Conservation (phyloP, 2,888 invertebrate genomes). For the Fissipunctia ypsillon region DNA sequence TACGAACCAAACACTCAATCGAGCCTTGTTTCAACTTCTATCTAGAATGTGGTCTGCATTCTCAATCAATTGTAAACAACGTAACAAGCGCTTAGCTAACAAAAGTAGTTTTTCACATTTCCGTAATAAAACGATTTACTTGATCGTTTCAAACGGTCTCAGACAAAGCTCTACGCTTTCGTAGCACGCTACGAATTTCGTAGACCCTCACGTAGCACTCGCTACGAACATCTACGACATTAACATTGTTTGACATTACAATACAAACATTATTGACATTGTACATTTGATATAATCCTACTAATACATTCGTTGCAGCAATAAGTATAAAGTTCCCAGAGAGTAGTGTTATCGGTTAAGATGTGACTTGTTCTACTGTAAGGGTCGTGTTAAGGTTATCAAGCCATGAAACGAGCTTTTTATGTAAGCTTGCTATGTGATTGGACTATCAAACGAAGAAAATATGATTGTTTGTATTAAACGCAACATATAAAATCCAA, state of each 20-base stretch:
- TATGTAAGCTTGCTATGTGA: constrained; percentile 59
- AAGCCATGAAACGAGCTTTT: constrained; percentile 58
- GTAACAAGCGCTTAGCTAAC: neutral
- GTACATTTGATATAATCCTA: constrained; percentile 69
- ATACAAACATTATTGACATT: constrained; percentile 44
- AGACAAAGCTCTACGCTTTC: constrained; percentile 9
- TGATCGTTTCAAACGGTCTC: neutral
- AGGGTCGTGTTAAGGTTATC: constrained; percentile 55
- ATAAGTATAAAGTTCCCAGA: constrained; percentile 71
- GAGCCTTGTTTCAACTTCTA: neutral
- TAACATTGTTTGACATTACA: constrained; percentile 30
- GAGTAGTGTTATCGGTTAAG: constrained; percentile 65
- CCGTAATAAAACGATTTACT: constrained; percentile 22
- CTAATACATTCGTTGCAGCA: constrained; percentile 69
- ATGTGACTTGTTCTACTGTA: constrained; percentile 62
- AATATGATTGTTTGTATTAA: constrained; percentile 36
- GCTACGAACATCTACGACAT: constrained; percentile 21
- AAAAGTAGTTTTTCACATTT: neutral
- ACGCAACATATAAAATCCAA: constrained; percentile 9
- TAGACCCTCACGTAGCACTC: constrained; percentile 34
- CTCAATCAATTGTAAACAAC: neutral
- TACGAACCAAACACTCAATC: neutral
- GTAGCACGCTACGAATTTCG: constrained; percentile 42
- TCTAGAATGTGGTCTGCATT: neutral
- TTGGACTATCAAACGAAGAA: constrained; percentile 45